Conservation (phyloP, 2,888 invertebrate genomes). For the Linnaemya vulpina region DNA sequence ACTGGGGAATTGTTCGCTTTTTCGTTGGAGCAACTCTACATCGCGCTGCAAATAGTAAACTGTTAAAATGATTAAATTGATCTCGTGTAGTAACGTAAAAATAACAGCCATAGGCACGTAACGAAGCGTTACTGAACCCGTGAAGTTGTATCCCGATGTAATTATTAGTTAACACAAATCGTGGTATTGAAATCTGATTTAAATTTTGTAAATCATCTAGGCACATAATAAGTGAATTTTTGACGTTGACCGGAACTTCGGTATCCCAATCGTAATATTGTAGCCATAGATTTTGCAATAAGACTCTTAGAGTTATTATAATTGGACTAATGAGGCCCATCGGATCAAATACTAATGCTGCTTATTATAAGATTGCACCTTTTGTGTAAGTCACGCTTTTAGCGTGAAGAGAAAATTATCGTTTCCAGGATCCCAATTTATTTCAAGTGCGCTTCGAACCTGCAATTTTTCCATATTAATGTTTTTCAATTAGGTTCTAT, state of each 20-base stretch:
- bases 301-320: constrained; percentile 28
- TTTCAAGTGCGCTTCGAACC: not conserved
- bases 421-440: not conserved
- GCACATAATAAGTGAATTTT: too few species aligned
- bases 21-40: constrained; percentile 37
- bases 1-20: constrained; percentile 33
- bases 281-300: constrained; percentile 32
- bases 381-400: constrained; percentile 8
- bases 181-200: constrained; percentile 9
- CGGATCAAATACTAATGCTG: constrained; percentile 31
- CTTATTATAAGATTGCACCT: constrained; percentile 15
- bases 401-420: constrained; percentile 19
- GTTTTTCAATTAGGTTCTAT: too few species aligned
- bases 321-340: constrained; percentile 23
- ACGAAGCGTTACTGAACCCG: too few species aligned
- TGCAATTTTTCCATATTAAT: constrained; percentile 5
- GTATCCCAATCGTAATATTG: too few species aligned
- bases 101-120: constrained; percentile 25
- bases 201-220: not conserved
- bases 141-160: constrained; percentile 19
- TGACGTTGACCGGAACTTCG: too few species aligned
- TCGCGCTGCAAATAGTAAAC: too few species aligned
- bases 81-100: constrained; percentile 20
- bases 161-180: constrained; percentile 18
- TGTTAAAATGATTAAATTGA: not conserved